Evolutionary conservation across 1,140 invertebrate species (phyloP), one percentile per base, ranked within the genome.

Genomic region (Marisa cornuarietis): DNA sequence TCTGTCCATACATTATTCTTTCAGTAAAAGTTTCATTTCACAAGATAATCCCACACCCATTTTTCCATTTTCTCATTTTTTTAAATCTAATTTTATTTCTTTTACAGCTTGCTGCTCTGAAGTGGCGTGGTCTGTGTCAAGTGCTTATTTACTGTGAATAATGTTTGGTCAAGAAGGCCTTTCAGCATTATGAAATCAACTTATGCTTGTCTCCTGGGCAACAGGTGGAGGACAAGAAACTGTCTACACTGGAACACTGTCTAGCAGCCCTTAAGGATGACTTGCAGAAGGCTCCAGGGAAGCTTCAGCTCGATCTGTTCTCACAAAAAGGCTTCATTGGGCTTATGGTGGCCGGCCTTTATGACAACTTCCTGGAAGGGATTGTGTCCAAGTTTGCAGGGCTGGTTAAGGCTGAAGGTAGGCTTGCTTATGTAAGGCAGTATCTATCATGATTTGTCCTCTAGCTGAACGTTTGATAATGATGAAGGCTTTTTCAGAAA

Each of bases 161-260:
- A 42, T 42, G 31, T 42, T 42, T 42, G 31, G 31, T 0, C 6
- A 42, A 42, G 6, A 42, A 42, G 31, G 31, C 31, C 31, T 6
- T 42, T 42, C 31, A 42, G 31, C 31, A 42, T 42, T 42, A 42
- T 42, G 6, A 42, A 42, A 42, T 42, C 31, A 42, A 6, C 31
- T 11, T 58, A 8, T 58, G 54, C 16, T 11, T 58, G 54, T 58
- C 9, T 6, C 54, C 11, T 42, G 4, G 54, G 54, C 54, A 52
- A 13, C 78, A 88, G 87, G 85, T 78, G 71, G 84, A 85, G 24
- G 81, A 88, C 72, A 78, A 69, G n/a, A 83, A 85, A 74, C 78
- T 83, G 2, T 24, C 51, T 16, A 69, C 78, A 24, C 42, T 87
- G 52, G 85, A 82, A 20, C 74, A 85, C 52, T 82, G 81, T 18